Percentiles rank a stretch among this genome's conserved stretches.
Evolutionary conservation across 2,888 invertebrate species (phyloP).

Genomic region (Mechanitis mazaeus): DNA sequence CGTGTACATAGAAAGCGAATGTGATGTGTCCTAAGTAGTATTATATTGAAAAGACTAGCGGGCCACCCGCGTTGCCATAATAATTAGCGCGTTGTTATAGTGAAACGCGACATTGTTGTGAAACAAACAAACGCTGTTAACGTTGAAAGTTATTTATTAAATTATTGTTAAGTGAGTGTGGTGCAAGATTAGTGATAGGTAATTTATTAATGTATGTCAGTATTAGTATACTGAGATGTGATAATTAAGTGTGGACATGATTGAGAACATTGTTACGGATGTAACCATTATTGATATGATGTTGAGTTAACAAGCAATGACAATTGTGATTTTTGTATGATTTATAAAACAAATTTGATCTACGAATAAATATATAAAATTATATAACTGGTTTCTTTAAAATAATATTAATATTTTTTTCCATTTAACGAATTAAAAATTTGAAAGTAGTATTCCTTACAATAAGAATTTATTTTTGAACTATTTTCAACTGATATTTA

Average conservation of each 20-base stretch:
- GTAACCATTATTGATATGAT: constrained; percentile 53
- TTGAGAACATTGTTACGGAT: constrained; percentile 48
- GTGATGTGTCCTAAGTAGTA: constrained; percentile 75
- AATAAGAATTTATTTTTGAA: too few relatives aligned
- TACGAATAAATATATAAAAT: constrained; percentile 51
- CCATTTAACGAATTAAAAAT: too few relatives aligned
- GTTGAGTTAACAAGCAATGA: constrained; percentile 43
- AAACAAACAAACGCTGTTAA: constrained; percentile 50
- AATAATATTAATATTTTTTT: too few relatives aligned
- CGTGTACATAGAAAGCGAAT: constrained; percentile 74
- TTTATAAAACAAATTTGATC: constrained; percentile 54
- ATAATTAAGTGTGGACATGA: constrained; percentile 44
- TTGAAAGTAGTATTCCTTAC: too few relatives aligned
- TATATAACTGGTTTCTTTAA: constrained; percentile 29
- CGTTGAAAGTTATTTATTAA: constrained; percentile 68
- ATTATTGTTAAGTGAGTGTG: constrained; percentile 66
- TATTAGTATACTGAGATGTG: constrained; percentile 66
- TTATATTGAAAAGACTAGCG: constrained; percentile 67
- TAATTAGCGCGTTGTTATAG: constrained; percentile 54
- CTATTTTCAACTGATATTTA: too few relatives aligned
- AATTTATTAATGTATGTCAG: constrained; percentile 75
- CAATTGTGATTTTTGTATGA: constrained; percentile 60
- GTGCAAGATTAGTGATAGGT: constrained; percentile 67
- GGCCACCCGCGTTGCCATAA: constrained; percentile 70
- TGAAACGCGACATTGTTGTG: constrained; percentile 47